phyloP scores from a whole-genome alignment of 2,888 invertebrate genomes.

The Synanthedon formicaeformis region DNA sequence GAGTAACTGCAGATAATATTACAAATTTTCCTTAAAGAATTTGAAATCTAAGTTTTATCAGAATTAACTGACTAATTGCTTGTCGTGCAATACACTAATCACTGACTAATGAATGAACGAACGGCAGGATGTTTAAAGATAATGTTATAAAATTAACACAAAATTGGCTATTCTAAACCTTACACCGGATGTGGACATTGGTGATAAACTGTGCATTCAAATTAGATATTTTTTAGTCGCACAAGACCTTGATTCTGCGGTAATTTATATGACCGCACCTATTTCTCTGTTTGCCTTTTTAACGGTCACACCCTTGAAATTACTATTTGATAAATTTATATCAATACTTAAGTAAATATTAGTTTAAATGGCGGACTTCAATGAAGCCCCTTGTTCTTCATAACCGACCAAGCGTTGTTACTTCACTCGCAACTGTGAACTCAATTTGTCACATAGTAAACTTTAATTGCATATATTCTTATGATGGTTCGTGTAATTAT shows the following conservation, averaged over 20 bases:
- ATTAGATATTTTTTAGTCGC: constrained; percentile 15
- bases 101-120: constrained; percentile 46
- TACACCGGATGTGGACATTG: constrained; percentile 30
- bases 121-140: constrained; percentile 38
- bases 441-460: background rate
- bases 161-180: constrained; percentile 20
- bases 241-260: constrained; percentile 17
- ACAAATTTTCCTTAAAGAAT: constrained; percentile 1
- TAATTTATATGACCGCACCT: constrained; percentile 25
- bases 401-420: background rate
- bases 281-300: constrained; percentile 36
- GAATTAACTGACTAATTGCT: constrained; percentile 18
- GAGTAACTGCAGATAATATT: constrained; percentile 3
- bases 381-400: constrained; percentile 35
- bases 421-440: background rate
- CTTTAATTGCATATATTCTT: background rate
- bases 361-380: constrained; percentile 25
- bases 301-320: constrained; percentile 48
- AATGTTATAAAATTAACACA: constrained; percentile 29
- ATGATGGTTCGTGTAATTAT: constrained; percentile 36
- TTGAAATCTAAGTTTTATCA: constrained; percentile 7
- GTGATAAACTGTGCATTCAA: constrained; percentile 28
- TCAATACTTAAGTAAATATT: constrained; percentile 36
- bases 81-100: constrained; percentile 15
- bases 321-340: constrained; percentile 42